Conservation (phyloP, 2,888 invertebrate species). For the Melieria picta region DNA sequence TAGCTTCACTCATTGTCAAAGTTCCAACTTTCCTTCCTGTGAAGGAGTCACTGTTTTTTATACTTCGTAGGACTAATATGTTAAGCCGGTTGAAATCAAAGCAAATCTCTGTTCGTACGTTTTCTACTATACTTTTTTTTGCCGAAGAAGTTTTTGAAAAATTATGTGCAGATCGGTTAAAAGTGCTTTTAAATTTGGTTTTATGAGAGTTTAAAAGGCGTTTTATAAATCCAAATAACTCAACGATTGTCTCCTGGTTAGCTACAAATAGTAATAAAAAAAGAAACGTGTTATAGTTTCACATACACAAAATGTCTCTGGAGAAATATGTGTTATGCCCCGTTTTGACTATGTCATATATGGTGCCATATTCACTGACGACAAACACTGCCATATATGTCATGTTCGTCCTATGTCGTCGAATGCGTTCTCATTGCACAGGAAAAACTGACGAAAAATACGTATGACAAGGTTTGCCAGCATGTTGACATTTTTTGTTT, state of each 20-base stretch:
- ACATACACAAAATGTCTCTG: too few relatives aligned
- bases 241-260: conserved; percentile 95
- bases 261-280: conserved; percentile 68
- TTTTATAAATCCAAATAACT: conserved; percentile 87
- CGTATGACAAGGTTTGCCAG: too few relatives aligned
- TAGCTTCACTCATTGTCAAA: conserved; percentile 90
- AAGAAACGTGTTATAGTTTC: not conserved
- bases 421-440: too few relatives aligned
- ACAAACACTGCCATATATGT: too few relatives aligned
- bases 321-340: too few relatives aligned
- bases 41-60: conserved; percentile 76
- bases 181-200: conserved; percentile 32
- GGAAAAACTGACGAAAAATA: too few relatives aligned
- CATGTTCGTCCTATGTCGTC: too few relatives aligned
- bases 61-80: conserved; percentile 84
- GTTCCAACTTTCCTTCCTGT: conserved; percentile 92
- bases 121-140: conserved; percentile 38
- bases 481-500: too few relatives aligned
- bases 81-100: conserved; percentile 95
- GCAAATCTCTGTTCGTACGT: conserved; percentile 77
- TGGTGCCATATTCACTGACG: too few relatives aligned
- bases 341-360: too few relatives aligned
- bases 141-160: not conserved
- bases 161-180: not conserved
- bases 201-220: conserved; percentile 71